phyloP scores from a whole-genome alignment of 2,797 vertebrate genomes.

The Coccyzus lansbergi region DNA sequence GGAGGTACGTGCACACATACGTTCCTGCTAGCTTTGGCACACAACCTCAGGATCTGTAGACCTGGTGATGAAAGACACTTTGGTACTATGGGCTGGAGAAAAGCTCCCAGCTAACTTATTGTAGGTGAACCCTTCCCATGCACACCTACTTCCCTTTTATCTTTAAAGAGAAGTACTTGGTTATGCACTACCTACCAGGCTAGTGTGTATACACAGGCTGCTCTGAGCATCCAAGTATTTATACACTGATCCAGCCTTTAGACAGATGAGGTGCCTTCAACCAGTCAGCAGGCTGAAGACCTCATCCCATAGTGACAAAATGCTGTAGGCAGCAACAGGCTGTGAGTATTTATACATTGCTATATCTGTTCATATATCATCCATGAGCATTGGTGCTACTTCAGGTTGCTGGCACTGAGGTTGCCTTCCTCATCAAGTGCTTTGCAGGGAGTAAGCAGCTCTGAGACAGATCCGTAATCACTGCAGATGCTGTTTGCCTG shows the following conservation, averaged over 20 bases:
- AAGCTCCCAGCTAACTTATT: not conserved
- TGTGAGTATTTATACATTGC: not conserved
- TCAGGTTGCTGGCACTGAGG: not conserved
- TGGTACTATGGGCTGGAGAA: not conserved
- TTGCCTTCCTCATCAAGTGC: not conserved
- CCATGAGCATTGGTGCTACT: not conserved
- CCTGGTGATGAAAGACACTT: not conserved
- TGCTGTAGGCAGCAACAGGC: accelerated
- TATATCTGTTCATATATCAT: not conserved
- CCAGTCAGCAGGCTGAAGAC: not conserved
- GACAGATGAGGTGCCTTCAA: not conserved
- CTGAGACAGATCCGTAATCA: constrained; percentile 17
- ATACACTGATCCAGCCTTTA: not conserved
- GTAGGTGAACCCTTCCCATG: not conserved
- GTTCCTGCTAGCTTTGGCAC: not conserved
- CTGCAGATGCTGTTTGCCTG: constrained; percentile 54
- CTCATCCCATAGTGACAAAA: not conserved
- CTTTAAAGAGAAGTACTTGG: not conserved
- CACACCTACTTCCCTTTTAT: not conserved
- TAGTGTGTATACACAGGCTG: not conserved
- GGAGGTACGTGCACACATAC: not conserved
- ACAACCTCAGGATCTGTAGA: not conserved
- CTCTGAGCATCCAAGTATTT: not conserved
- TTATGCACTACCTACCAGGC: not conserved
- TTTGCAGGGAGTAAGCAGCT: constrained; percentile 10